A percentile compares a stretch with the other conserved stretches of the same genome.
phyloP scores from a whole-genome alignment of 1,140 invertebrate species.

The Anoplophora glabripennis region DNA sequence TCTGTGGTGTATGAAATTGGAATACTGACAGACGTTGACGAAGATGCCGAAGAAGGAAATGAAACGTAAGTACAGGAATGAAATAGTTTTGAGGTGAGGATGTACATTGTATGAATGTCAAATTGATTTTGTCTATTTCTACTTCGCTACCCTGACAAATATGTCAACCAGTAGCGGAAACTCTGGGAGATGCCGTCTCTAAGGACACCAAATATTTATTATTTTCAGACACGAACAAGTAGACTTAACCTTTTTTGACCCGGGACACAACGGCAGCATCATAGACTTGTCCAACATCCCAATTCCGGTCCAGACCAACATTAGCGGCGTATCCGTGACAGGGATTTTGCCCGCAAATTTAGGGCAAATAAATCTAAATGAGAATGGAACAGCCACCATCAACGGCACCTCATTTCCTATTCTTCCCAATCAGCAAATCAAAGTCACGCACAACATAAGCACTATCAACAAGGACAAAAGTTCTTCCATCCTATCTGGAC shows the following conservation, averaged over 20 bases:
- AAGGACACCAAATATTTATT: too few relatives aligned
- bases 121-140: too few relatives aligned
- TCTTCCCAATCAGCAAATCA: conserved; percentile 32
- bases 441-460: conserved; percentile 35
- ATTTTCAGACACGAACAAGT: conserved; percentile 53
- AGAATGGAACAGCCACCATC: conserved; percentile 12
- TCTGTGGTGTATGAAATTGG: conserved; percentile 60
- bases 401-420: conserved; percentile 24
- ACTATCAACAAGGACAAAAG: conserved; percentile 25
- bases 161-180: too few relatives aligned
- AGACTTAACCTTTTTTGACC: conserved; percentile 56
- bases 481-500: conserved; percentile 23
- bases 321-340: conserved; percentile 53
- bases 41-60: conserved; percentile 47
- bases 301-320: conserved; percentile 54
- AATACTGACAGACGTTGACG: conserved; percentile 54
- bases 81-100: too few relatives aligned
- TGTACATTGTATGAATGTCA: too few relatives aligned
- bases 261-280: conserved; percentile 50
- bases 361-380: conserved; percentile 38
- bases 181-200: too few relatives aligned
- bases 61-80: conserved; percentile 36
- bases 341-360: conserved; percentile 52
- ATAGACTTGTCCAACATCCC: conserved; percentile 54
- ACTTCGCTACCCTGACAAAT: too few relatives aligned